Percentiles rank a stretch among this genome's conserved stretches.
Conservation (phyloP, 2,113 vertebrate genomes). For the Spea bombifrons region DNA sequence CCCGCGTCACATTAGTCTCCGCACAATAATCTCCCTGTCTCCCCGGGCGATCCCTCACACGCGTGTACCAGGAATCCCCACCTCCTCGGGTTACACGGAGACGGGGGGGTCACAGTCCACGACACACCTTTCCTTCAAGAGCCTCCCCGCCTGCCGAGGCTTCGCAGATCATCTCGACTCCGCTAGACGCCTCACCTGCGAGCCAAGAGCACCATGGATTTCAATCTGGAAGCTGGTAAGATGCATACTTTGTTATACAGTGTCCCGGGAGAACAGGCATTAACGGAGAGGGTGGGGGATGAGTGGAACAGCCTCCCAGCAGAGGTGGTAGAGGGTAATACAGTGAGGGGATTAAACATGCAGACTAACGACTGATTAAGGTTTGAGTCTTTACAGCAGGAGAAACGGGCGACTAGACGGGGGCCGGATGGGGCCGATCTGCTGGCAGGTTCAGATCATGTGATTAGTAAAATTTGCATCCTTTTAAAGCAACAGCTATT, state of each 20-base stretch:
- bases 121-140: constrained; percentile 16
- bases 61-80: background rate
- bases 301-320: background rate
- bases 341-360: too few species aligned
- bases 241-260: background rate
- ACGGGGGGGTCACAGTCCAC: constrained; percentile 7
- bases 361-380: too few species aligned
- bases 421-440: too few species aligned
- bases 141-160: background rate
- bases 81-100: constrained; percentile 7
- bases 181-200: too few species aligned
- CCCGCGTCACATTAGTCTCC: too few species aligned
- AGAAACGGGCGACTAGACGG: too few species aligned
- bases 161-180: background rate
- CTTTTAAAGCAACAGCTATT: too few species aligned
- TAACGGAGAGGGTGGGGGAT: background rate
- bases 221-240: constrained; percentile 5
- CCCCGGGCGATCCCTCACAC: background rate
- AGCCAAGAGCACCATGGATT: background rate
- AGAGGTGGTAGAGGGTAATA: too few species aligned
- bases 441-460: too few species aligned
- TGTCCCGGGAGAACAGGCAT: background rate
- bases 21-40: constrained; percentile 13
- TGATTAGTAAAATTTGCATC: too few species aligned
- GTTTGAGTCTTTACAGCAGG: too few species aligned